Conservation (phyloP, 2,797 vertebrate species). For the Phaenicophaeus curvirostris region DNA sequence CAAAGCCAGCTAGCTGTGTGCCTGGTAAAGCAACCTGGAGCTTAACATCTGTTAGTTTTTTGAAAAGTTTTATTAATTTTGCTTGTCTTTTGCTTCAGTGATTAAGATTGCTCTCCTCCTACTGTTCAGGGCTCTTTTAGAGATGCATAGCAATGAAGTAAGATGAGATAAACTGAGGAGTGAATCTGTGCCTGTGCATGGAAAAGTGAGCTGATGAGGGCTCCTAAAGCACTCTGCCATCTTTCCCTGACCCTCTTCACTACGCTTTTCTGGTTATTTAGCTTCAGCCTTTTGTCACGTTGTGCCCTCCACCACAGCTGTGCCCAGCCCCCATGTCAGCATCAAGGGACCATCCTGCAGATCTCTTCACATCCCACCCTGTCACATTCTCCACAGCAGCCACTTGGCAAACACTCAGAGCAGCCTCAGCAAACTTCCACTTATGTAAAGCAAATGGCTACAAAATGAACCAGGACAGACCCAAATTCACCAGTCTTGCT, state of each 20-base stretch:
- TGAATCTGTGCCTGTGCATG: neutral
- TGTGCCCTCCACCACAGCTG: fast-evolving
- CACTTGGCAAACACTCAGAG: fast-evolving
- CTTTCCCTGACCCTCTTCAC: neutral
- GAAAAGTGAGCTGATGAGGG: neutral
- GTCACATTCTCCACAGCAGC: neutral
- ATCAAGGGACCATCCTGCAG: neutral
- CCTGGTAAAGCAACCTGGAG: neutral
- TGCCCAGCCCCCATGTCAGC: neutral
- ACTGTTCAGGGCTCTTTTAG: neutral
- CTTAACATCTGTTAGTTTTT: neutral
- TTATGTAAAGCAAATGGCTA: fast-evolving
- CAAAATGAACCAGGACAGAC: neutral
- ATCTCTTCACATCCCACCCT: neutral
- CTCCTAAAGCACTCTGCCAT: neutral
- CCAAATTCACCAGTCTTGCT: neutral
- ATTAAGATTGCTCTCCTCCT: neutral
- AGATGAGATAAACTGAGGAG: neutral
- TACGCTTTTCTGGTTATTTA: neutral
- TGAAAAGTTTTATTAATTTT: neutral
- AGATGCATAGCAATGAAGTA: neutral
- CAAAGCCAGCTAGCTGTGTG: neutral
- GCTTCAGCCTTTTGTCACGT: neutral
- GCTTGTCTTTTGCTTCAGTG: neutral
- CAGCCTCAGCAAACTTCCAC: neutral